A percentile compares a stretch with the other conserved stretches of the same genome.
Conservation (phyloP, 2,888 invertebrate species). For the Drosophila anceps region DNA sequence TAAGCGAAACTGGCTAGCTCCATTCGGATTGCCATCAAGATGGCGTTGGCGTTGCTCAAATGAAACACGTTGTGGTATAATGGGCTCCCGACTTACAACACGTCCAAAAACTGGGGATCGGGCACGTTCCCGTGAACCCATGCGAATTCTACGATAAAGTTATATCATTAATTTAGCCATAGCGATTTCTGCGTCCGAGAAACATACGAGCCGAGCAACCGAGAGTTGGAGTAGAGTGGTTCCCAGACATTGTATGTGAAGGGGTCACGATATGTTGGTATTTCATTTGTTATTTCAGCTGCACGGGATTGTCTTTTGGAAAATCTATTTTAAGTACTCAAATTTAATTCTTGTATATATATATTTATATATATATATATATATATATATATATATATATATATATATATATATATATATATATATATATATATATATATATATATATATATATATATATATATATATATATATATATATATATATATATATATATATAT, state of each 20-base stretch:
- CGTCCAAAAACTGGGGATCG: slow-evolving; percentile 90
- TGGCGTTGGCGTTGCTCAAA: slow-evolving; percentile 75
- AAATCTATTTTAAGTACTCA: slow-evolving; percentile 86
- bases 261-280: slow-evolving; percentile 93
- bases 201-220: slow-evolving; percentile 87
- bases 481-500: not conserved
- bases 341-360: too few species aligned
- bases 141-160: slow-evolving; percentile 81
- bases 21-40: slow-evolving; percentile 84
- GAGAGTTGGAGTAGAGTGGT: slow-evolving; percentile 87
- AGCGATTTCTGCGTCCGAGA: not conserved
- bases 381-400: not conserved
- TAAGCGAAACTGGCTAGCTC: slow-evolving; percentile 78
- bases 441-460: not conserved
- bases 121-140: slow-evolving; percentile 82
- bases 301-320: slow-evolving; percentile 95
- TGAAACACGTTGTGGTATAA: slow-evolving; percentile 51
- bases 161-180: not conserved
- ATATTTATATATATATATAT: not conserved
- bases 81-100: slow-evolving; percentile 90
- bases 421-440: not conserved
- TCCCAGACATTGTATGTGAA: slow-evolving; percentile 94
- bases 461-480: not conserved
- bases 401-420: slow-evolving; percentile 1
- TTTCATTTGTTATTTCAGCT: slow-evolving; percentile 94